phyloP scores from a whole-genome alignment of 2,113 vertebrate species.

The Lamprotornis superbus region DNA sequence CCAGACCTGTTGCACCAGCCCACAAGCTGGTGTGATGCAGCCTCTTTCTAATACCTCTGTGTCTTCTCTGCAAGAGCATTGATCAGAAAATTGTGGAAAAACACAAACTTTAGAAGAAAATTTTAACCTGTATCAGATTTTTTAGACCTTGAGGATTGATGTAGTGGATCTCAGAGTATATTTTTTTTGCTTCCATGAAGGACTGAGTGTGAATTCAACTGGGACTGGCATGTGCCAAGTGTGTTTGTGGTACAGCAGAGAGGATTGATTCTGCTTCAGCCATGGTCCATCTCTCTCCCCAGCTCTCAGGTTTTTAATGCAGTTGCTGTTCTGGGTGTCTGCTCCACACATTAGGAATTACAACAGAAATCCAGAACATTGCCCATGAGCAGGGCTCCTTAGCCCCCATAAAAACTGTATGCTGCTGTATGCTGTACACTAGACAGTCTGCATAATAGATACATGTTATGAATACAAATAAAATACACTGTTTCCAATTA shows the following conservation, averaged over 20 bases:
- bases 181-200: neutral
- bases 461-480: conserved; percentile 32
- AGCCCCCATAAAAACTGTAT: neutral
- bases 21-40: neutral
- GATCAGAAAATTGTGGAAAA: neutral
- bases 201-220: neutral
- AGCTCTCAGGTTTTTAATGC: neutral
- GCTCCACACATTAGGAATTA: neutral
- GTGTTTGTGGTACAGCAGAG: neutral
- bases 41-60: neutral
- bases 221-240: fast-evolving
- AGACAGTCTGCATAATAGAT: neutral
- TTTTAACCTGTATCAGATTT: neutral
- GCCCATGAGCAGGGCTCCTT: neutral
- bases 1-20: neutral
- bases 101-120: neutral
- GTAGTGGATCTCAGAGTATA: neutral
- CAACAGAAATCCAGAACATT: neutral
- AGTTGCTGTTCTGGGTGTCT: neutral
- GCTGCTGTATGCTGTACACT: neutral
- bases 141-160: neutral
- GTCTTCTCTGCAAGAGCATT: neutral
- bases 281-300: neutral
- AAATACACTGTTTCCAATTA: neutral
- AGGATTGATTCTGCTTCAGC: neutral